Percentiles rank a stretch among this genome's conserved stretches.
phyloP scores from a whole-genome alignment of 2,888 invertebrate genomes.

The Spisula subtruncata region DNA sequence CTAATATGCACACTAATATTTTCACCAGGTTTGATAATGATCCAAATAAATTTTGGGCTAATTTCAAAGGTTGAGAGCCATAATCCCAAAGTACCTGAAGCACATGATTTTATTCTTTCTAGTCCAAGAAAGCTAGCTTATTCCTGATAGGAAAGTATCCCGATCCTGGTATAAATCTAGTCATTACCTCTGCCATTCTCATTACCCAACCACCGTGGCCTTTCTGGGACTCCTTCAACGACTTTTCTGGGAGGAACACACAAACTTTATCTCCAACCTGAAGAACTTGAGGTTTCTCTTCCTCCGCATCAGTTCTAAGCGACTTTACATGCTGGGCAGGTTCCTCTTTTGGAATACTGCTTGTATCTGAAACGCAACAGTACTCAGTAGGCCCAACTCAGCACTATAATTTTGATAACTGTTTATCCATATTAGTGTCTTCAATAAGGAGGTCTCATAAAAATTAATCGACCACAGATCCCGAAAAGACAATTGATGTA shows the following conservation, averaged over 20 bases:
- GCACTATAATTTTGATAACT: neutral
- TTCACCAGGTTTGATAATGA: too few relatives aligned
- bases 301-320: neutral
- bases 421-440: neutral
- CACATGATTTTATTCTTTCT: too few relatives aligned
- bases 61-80: too few relatives aligned
- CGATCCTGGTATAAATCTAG: too few relatives aligned
- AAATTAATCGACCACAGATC: neutral
- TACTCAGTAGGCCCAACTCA: neutral
- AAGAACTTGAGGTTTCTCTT: neutral
- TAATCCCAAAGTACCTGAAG: too few relatives aligned
- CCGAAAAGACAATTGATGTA: too few relatives aligned
- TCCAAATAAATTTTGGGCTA: too few relatives aligned
- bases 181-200: conserved; percentile 92
- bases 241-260: conserved; percentile 92
- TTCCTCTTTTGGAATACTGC: neutral
- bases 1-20: too few relatives aligned
- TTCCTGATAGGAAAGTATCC: too few relatives aligned
- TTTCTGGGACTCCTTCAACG: conserved; percentile 92
- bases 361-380: neutral
- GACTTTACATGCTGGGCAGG: neutral
- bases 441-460: neutral
- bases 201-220: conserved; percentile 97
- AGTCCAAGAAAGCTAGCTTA: too few relatives aligned
- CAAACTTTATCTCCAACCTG: conserved; percentile 92